Evolutionary conservation across 2,888 invertebrate genomes (phyloP), one percentile per base, ranked within the genome.

Genomic region (Antheraea yamamai): DNA sequence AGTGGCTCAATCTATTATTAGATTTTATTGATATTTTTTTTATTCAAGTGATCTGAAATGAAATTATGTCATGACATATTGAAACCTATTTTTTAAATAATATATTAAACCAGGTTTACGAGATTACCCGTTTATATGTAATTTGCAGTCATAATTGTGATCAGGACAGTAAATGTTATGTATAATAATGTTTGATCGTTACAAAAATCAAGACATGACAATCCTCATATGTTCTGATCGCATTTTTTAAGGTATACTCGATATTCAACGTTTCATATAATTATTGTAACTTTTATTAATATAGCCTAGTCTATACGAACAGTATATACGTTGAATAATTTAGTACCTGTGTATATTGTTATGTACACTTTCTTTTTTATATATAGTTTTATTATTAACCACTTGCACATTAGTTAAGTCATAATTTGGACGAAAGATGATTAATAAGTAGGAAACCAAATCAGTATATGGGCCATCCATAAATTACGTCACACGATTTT

Each of bases 291-390:
- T n/a, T n/a, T n/a, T n/a, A n/a, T 58, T 7, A 23, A 23, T 55
- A 55, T 55, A 55, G 18, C 55, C 18, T 55, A 55, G 6, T 20
- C 10, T 61, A 23, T 61, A 61, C 23, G 10, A 61, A 61, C 12
- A 7, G 61, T 61, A 61, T 61, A 23, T 61, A 18, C 20, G 7
- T 55, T 20, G 20, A 55, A 20, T 39, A 35, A 72, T 26, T 7
- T 6, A 72, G 76, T 77, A 75, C 74, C 61, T 75, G 72, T 74
- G 74, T 70, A 66, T 61, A 70, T 70, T 71, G 74, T 74, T 75
- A 68, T 77, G 75, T 77, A 75, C 75, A 75, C 72, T 72, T 74
- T n/a, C 23, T 52, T 70, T 58, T 23, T 73, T 10, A 73, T 73
- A 52, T 23, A 18, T 74, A 72, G 39, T 71, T 70, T 66, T 12